Evolutionary conservation across 2,113 vertebrate species (phyloP).

Genomic region (Neofelis nebulosa): DNA sequence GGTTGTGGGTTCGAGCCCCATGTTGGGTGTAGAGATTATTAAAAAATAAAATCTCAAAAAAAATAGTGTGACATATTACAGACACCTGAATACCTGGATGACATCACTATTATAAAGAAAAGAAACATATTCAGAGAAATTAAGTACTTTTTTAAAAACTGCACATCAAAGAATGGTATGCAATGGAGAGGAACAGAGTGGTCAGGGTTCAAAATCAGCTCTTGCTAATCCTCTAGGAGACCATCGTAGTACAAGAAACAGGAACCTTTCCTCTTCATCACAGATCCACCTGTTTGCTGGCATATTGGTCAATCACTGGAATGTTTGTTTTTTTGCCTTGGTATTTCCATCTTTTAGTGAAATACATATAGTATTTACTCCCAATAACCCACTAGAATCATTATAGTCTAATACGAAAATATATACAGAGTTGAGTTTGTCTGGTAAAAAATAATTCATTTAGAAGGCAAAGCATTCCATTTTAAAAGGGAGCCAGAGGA

Average conservation of each 20-base stretch:
- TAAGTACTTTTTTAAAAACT: neutral
- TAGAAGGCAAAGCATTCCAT: neutral
- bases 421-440: neutral
- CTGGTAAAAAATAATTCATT: neutral
- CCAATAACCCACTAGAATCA: neutral
- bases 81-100: neutral
- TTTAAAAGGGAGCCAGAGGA: neutral
- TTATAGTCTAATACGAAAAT: neutral
- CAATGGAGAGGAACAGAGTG: neutral
- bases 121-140: neutral
- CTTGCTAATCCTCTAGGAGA: neutral
- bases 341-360: neutral
- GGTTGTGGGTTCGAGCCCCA: neutral
- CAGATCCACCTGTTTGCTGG: neutral
- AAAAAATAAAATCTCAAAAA: neutral
- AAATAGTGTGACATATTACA: neutral
- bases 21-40: neutral
- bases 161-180: neutral
- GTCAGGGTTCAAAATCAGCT: neutral
- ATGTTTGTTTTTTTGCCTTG: neutral
- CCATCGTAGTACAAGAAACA: rapidly evolving
- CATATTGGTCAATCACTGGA: neutral
- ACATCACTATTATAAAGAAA: neutral
- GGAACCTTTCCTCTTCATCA: neutral
- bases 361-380: neutral